A percentile compares a stretch with the other conserved stretches of the same genome.
Evolutionary conservation across 2,888 invertebrate species (phyloP).

Genomic region (Drosophila fungiperda): DNA sequence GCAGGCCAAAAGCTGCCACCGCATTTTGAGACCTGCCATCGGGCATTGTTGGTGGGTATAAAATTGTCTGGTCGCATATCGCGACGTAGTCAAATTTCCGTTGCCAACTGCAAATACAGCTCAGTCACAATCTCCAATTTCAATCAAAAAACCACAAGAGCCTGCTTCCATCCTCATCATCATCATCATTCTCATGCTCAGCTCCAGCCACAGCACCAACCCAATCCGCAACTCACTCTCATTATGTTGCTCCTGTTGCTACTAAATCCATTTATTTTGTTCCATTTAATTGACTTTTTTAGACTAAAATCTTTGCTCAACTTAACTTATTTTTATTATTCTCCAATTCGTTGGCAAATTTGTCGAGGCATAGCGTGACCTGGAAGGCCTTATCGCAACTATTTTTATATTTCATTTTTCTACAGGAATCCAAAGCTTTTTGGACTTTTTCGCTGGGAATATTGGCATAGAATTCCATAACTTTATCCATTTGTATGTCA

Average conservation of each 20-base stretch:
- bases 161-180: background rate
- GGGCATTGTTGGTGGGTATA: conserved; percentile 60
- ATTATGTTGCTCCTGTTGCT: conserved; percentile 4
- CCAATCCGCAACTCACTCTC: conserved; percentile 1
- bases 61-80: conserved; percentile 76
- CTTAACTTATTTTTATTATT: too few species aligned
- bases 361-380: conserved; percentile 45
- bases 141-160: conserved; percentile 75
- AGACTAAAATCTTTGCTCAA: too few species aligned
- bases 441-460: background rate
- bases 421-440: conserved; percentile 34
- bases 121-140: conserved; percentile 75
- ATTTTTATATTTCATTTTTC: conserved; percentile 40
- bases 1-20: conserved; percentile 46
- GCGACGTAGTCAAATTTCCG: conserved; percentile 77
- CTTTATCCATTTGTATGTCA: conserved; percentile 20
- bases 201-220: background rate
- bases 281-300: too few species aligned
- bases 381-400: conserved; percentile 59
- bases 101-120: conserved; percentile 66
- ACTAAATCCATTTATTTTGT: too few species aligned
- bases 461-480: conserved; percentile 19
- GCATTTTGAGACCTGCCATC: conserved; percentile 54
- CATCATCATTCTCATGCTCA: background rate
- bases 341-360: background rate